Evolutionary conservation across 2,888 invertebrate species (phyloP).

Genomic region (Anoncus sp.): DNA sequence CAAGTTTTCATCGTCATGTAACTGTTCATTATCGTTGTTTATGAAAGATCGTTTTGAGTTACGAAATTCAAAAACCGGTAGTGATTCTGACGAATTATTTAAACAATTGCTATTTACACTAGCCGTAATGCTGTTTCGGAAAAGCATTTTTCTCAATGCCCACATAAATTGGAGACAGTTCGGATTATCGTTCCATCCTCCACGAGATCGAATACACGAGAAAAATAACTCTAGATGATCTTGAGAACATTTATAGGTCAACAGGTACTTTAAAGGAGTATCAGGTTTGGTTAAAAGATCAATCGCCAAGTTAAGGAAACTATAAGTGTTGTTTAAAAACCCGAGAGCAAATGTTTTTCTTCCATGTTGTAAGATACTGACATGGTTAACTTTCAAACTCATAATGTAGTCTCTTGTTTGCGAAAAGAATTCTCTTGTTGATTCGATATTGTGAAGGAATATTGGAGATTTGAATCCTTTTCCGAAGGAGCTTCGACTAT

Average conservation of each 20-base stretch:
- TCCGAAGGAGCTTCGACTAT: background rate
- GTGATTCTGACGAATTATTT: background rate
- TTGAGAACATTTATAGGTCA: conserved; percentile 62
- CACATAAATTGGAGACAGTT: conserved; percentile 36
- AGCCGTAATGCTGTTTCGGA: background rate
- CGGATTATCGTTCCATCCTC: conserved; percentile 70
- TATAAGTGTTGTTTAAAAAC: background rate
- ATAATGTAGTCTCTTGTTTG: conserved; percentile 1
- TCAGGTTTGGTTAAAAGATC: background rate
- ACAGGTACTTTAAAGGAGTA: background rate
- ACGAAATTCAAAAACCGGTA: background rate
- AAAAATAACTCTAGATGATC: conserved; percentile 68
- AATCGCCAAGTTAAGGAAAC: background rate
- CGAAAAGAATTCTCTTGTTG: background rate
- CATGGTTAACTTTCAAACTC: background rate
- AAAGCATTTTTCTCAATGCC: background rate
- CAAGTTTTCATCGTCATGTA: background rate
- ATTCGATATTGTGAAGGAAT: background rate
- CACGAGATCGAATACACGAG: conserved; percentile 66
- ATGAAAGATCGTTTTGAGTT: background rate
- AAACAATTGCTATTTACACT: conserved; percentile 3
- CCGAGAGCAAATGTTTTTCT: conserved; percentile 1
- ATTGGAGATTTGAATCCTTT: conserved; percentile 1
- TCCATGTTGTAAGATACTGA: background rate
- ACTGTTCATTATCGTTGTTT: background rate